Conservation (phyloP, 2,888 invertebrate species). For the Carcina quercana region DNA sequence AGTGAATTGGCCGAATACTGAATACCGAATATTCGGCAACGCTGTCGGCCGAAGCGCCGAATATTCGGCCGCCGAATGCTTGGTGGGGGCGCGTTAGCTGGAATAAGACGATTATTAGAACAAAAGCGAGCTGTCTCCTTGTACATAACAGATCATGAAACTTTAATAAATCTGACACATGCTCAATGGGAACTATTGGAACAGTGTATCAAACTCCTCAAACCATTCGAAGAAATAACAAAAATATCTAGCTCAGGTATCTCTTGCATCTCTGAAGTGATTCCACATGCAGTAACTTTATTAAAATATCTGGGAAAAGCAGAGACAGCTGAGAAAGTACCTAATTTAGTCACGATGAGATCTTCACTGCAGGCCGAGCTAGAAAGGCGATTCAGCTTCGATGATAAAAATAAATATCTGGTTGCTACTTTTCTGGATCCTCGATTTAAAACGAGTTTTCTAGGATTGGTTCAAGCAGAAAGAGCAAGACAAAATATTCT, state of each 20-base stretch:
- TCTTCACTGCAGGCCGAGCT: conserved; percentile 19
- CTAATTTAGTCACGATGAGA: conserved; percentile 10
- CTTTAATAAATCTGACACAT: conserved; percentile 14
- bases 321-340: conserved; percentile 11
- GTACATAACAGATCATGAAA: conserved; percentile 17
- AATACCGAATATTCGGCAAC: conserved; percentile 16
- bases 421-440: conserved; percentile 18
- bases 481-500: conserved; percentile 24
- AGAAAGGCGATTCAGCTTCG: conserved; percentile 19
- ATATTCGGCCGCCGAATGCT: conserved; percentile 8
- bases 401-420: conserved; percentile 11
- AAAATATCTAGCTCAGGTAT: conserved; percentile 20
- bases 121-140: conserved; percentile 21
- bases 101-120: conserved; percentile 14
- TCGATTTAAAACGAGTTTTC: conserved; percentile 15
- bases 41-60: conserved; percentile 14
- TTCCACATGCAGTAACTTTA: conserved; percentile 15
- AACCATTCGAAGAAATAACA: conserved; percentile 23
- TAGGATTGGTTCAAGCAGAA: conserved; percentile 19
- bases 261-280: conserved; percentile 21
- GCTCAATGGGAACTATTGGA: conserved; percentile 20
- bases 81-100: not conserved
- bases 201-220: conserved; percentile 17
- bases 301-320: conserved; percentile 13
- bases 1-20: conserved; percentile 14